Conservation (phyloP, 2,797 vertebrate genomes). For the Mallotus villosus region DNA sequence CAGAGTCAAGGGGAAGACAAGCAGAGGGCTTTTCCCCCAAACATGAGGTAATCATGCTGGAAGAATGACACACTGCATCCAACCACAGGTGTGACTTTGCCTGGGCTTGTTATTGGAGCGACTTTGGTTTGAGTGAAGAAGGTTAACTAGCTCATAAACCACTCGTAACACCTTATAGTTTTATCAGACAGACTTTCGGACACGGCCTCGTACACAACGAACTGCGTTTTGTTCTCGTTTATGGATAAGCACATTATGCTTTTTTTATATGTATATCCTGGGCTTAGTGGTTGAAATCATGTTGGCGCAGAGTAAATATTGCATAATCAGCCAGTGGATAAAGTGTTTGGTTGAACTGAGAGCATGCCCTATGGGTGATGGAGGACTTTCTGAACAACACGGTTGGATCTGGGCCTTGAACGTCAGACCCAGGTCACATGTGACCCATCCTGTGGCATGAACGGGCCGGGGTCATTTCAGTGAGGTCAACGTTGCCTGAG, state of each 20-base stretch:
- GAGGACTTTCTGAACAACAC: conserved; percentile 42
- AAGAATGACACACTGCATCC: conserved; percentile 27
- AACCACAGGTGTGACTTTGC: conserved; percentile 13
- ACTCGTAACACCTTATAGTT: too few relatives aligned
- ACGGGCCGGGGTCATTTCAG: conserved; percentile 11
- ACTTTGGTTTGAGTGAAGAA: not conserved
- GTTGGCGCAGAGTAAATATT: conserved; percentile 42
- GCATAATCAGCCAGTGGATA: conserved; percentile 46
- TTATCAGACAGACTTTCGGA: too few relatives aligned
- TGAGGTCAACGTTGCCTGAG: conserved; percentile 19
- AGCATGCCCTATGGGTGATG: conserved; percentile 43
- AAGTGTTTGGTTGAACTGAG: conserved; percentile 39
- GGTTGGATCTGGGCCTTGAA: conserved; percentile 41
- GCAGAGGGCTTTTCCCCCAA: conserved; percentile 36
- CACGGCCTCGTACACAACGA: too few relatives aligned
- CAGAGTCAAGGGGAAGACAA: conserved; percentile 24
- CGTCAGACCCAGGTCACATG: conserved; percentile 22
- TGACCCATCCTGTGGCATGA: conserved; percentile 26
- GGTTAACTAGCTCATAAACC: not conserved
- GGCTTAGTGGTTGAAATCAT: conserved; percentile 27
- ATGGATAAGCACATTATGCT: too few relatives aligned
- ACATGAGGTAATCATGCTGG: conserved; percentile 20
- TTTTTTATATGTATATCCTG: too few relatives aligned
- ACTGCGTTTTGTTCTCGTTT: too few relatives aligned
- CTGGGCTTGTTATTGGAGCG: conserved; percentile 22